A percentile compares a stretch with the other conserved stretches of the same genome.
Evolutionary conservation across 2,113 vertebrate species (phyloP).

Genomic region (Sapayoa aenigma): DNA sequence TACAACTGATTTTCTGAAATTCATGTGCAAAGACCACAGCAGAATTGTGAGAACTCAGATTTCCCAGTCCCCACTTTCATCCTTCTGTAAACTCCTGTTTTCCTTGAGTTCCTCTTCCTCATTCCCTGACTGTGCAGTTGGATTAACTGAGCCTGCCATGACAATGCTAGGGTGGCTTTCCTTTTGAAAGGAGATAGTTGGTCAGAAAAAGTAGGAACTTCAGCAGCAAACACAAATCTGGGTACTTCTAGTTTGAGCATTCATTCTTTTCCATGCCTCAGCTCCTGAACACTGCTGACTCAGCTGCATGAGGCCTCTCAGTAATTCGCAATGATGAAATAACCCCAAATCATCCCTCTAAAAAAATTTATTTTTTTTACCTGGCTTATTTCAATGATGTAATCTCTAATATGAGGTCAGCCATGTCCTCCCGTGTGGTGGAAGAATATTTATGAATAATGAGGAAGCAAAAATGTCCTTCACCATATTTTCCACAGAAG

Average conservation of each 20-base stretch:
- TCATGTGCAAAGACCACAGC: neutral
- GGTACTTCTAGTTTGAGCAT: neutral
- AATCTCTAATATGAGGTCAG: neutral
- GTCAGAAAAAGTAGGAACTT: neutral
- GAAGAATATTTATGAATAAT: neutral
- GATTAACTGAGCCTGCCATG: neutral
- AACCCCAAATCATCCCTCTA: neutral
- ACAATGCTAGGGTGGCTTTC: neutral
- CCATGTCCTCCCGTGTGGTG: accelerated
- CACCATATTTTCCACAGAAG: neutral
- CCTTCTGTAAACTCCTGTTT: neutral
- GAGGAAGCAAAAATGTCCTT: neutral
- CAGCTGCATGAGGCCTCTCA: accelerated
- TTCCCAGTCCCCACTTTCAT: neutral
- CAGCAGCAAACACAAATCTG: neutral
- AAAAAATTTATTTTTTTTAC: neutral
- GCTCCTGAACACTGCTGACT: neutral
- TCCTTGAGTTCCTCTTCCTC: neutral
- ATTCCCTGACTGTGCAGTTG: neutral
- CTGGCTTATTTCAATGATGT: neutral
- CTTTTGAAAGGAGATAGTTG: neutral
- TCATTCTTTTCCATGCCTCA: neutral
- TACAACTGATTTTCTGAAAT: neutral
- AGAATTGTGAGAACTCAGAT: neutral
- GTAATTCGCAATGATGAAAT: neutral